Base-by-base conservation (phyloP, 2,888 invertebrate genomes). In the Elmis aenea region DNA sequence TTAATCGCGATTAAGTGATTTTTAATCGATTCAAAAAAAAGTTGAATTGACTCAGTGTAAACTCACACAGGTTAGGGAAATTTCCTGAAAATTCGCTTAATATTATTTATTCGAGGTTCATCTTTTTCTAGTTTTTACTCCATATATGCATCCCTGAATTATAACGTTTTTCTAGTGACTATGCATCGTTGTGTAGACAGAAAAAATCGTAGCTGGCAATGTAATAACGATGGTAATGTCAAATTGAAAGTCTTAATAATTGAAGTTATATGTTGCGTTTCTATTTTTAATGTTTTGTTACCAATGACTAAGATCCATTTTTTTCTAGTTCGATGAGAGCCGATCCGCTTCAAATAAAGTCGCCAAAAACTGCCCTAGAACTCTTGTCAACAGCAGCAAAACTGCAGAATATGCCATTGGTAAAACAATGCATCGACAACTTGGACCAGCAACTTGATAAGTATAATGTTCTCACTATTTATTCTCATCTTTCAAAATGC, bases 301-400 rank as follows among this genome's bases (percentile, higher is more conserved):
- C n/a, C n/a, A n/a, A n/a, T n/a, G n/a, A n/a, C n/a, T n/a, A n/a
- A n/a, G n/a, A n/a, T n/a, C n/a, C 25, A 38, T 38, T 37, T 13
- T 36, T 12, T 59, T 61, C 33, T 51, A 66, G 65, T 35, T 60
- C 59, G 15, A 62, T 63, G 61, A 59, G 59, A 47, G 59, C 60
- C 3, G 62, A 59, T 23, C 62, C 62, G 13, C 50, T 65, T 9
- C 49, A 55, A 30, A 61, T 62, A 28, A 57, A 57, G 20, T 59
- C 61, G n/a, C 58, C 59, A 13, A 54, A 48, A 8, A 80, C 81
- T 1, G 83, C 85, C 3, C 70, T 87, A 13, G 74, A 77, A 21
- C 76, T 86, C 0, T 73, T 88, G 13, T 79, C 82, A 46, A 82
- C 83, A 1, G 84, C 85, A 12, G 80, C 85, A 58, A 81, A 83